Evolutionary conservation across 2,113 vertebrate species (phyloP).

Genomic region (Solenodon paradoxus): DNA sequence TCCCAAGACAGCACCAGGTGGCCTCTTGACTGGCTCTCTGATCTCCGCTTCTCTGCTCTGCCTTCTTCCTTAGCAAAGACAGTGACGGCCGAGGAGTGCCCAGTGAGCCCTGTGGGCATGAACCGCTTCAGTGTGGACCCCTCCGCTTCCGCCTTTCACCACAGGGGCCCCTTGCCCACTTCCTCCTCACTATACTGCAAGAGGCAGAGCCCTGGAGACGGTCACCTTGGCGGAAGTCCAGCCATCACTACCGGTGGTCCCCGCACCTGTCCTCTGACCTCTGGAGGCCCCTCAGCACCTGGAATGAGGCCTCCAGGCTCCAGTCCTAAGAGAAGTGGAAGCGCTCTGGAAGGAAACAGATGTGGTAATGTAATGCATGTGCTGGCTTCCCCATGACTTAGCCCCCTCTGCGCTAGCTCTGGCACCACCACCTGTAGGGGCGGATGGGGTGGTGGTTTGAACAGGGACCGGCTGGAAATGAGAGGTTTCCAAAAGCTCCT

Average conservation of each 20-base stretch:
- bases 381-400: background rate
- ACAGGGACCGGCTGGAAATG: background rate
- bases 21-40: background rate
- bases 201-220: constrained; percentile 80
- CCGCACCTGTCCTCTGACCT: constrained; percentile 77
- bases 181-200: constrained; percentile 79
- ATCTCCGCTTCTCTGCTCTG: constrained; percentile 51
- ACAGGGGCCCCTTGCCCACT: constrained; percentile 71
- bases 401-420: background rate
- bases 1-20: background rate
- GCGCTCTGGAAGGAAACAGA: constrained; percentile 89
- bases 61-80: constrained; percentile 83
- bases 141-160: constrained; percentile 83
- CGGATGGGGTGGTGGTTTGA: background rate
- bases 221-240: constrained; percentile 68
- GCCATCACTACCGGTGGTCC: constrained; percentile 79
- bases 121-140: constrained; percentile 87
- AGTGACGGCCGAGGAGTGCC: constrained; percentile 86
- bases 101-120: constrained; percentile 81
- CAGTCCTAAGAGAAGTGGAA: constrained; percentile 83
- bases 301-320: constrained; percentile 85
- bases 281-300: constrained; percentile 80
- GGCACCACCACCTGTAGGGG: background rate
- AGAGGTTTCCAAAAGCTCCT: background rate
- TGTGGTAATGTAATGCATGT: constrained; percentile 85